Base-by-base conservation (phyloP, 2,797 vertebrate genomes). In the Anisognathus igniventris region DNA sequence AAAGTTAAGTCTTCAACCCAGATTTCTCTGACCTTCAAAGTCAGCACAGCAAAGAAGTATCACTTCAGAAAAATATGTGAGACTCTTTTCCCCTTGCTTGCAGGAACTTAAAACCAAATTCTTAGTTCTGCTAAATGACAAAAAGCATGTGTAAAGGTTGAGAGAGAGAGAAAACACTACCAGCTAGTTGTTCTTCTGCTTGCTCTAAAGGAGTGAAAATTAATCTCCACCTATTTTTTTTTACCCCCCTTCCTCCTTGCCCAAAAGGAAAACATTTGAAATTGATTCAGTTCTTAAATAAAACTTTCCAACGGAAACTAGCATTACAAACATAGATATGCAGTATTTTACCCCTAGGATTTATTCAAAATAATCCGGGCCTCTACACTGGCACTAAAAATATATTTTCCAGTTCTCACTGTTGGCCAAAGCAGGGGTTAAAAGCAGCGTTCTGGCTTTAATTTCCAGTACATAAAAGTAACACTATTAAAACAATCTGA, bases 281-380 rank as follows among this genome's bases (percentile, higher is more conserved):
- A 95, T 95, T 93, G 83, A 92, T 95, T 92, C 89, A 93, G 93
- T 91, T 96, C 74, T 93, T 92, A 95, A 97, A 96, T 95, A 95
- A 90, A 93, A 96, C 73, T 96, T 97, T 96, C 91, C 92, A 86
- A 48, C 73, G 95, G 96, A 97, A 96, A 93, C 95, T 94, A 93
- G 80, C 74, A 65, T 97, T 93, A 90, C 95, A 97, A 95, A 94
- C 92, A 93, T 90, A 93, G 93, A 94, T 97, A 95, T 86, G 95
- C 93, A 96, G 82, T 93, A 86, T 93, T 96, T 97, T 91, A 95
- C 95, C 86, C 91, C 47, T 96, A 92, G 91, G 96, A 96, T 97
- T 97, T 97, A 92, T 97, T 94, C 85, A 96, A n/a, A 95, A 97
- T 96, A 92, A 94, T 89, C 79, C 0, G 0, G 25, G 51, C 91